Evolutionary conservation across 2,888 invertebrate species (phyloP), one percentile per base, ranked within the genome.

Genomic region (Macrosoma leucophasiata): DNA sequence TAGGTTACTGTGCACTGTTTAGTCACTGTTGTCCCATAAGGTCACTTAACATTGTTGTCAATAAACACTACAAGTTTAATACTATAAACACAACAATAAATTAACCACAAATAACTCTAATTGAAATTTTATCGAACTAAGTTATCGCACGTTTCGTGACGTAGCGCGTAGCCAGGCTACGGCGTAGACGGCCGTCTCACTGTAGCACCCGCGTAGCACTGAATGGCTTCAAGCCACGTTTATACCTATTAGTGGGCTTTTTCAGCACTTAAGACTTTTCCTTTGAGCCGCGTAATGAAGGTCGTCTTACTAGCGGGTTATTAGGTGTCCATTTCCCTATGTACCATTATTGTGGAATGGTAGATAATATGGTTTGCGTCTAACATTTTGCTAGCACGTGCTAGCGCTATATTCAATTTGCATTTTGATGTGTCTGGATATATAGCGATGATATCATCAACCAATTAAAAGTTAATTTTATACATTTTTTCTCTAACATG

Each of bases 181-280:
- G 8, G 3, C 71, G 72, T 72, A 74, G 72, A 54, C 68, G 68
- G 55, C 72, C 61, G 63, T 19, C 22, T 29, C 31, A 41, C 18
- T 43, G 43, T 42, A 50, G 46, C 41, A 29, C 27, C 24, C 47
- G 41, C 42, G 43, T 41, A 36, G 25, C 31, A 52, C 48, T 50
- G 43, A 48, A 40, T 38, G 35, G 25, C 36, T 44, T 41, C 41
- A 48, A 52, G 44, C 48, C 46, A 53, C 49, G 34, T 50, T 46
- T 50, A 25, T 43, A 49, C 37, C 56, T 52, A 58, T 56, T 61
- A 50, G 53, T 56, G 55, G 53, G 52, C 50, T 48, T 61, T 58
- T 57, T 53, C 48, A 57, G 50, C 57, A 59, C 52, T 62, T 55
- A 57, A 49, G 44, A 45, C 56, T 63, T 58, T 62, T 46, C 48